These are phyloP conservation scores for Endomychus coccineus DNA, from an alignment of 2,888 invertebrate genomes.

Conservation along the genomic window DNA sequence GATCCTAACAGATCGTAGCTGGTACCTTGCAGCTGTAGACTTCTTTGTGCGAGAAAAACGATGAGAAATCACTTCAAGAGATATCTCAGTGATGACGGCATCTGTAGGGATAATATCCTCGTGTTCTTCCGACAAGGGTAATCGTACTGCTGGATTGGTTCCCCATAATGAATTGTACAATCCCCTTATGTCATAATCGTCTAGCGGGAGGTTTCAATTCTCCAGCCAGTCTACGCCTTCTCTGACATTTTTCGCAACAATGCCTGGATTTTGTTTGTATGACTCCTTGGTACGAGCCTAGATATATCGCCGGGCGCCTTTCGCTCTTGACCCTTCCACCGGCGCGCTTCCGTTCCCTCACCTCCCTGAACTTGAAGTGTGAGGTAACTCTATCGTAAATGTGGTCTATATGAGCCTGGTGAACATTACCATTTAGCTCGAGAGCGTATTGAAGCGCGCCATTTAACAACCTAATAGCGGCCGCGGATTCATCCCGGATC, in stretches of 20 bases:
- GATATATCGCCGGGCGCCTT: slow-evolving; percentile 19
- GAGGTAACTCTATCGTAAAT: slow-evolving; percentile 12
- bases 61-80: slow-evolving; percentile 15
- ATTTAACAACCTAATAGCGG: slow-evolving; percentile 8
- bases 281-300: slow-evolving; percentile 32
- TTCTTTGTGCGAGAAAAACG: slow-evolving; percentile 19
- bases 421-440: slow-evolving; percentile 7
- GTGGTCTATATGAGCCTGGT: slow-evolving; percentile 13
- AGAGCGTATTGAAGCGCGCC: slow-evolving; percentile 11
- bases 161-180: slow-evolving; percentile 30
- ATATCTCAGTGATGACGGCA: slow-evolving; percentile 12
- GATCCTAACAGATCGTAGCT: too few species aligned
- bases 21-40: slow-evolving; percentile 25
- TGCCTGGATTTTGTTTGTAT: slow-evolving; percentile 27
- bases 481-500: slow-evolving; percentile 8
- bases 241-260: slow-evolving; percentile 28
- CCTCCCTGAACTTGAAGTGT: slow-evolving; percentile 1
- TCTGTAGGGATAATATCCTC: slow-evolving; percentile 5
- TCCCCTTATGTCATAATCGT: slow-evolving; percentile 15
- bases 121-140: slow-evolving; percentile 16
- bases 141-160: slow-evolving; percentile 18
- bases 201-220: background rate
- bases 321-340: slow-evolving; percentile 9
- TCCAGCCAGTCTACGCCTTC: slow-evolving; percentile 21
- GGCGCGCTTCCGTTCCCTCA: too few species aligned